These are phyloP conservation scores for Pterois miles DNA, from an alignment of 2,797 vertebrate genomes.

Conservation along the genomic window DNA sequence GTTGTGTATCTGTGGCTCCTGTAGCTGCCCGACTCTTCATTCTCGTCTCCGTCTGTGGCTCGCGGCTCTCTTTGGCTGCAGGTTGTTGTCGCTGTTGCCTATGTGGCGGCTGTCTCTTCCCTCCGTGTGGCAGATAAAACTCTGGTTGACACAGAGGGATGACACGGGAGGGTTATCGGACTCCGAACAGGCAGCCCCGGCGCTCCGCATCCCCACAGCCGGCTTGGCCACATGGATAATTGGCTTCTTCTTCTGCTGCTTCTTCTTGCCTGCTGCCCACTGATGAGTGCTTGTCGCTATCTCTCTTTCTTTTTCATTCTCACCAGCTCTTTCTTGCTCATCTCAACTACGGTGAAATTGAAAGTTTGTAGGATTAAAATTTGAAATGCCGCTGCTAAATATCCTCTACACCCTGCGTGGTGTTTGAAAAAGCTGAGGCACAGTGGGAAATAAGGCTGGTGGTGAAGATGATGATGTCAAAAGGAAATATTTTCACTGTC, in stretches of 20 bases:
- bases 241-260: conserved; percentile 60
- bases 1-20: conserved; percentile 48
- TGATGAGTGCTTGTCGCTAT: conserved; percentile 55
- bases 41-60: conserved; percentile 40
- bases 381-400: conserved; percentile 51
- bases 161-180: conserved; percentile 69
- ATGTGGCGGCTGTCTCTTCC: conserved; percentile 41
- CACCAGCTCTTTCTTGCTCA: conserved; percentile 4
- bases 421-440: conserved; percentile 31
- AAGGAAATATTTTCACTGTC: conserved; percentile 47
- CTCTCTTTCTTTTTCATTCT: conserved; percentile 28
- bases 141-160: conserved; percentile 58
- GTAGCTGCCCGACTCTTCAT: conserved; percentile 47
- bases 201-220: conserved; percentile 32
- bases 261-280: conserved; percentile 32
- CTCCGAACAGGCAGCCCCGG: conserved; percentile 57
- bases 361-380: conserved; percentile 66
- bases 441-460: conserved; percentile 33
- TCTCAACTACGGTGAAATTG: conserved; percentile 49
- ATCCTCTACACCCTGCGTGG: conserved; percentile 9
- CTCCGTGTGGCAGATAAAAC: conserved; percentile 57
- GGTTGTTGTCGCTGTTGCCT: conserved; percentile 61
- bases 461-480: conserved; percentile 49
- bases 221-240: conserved; percentile 58
- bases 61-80: conserved; percentile 35